Conservation (phyloP, 1,140 invertebrate genomes). For the Drosophila varians region DNA sequence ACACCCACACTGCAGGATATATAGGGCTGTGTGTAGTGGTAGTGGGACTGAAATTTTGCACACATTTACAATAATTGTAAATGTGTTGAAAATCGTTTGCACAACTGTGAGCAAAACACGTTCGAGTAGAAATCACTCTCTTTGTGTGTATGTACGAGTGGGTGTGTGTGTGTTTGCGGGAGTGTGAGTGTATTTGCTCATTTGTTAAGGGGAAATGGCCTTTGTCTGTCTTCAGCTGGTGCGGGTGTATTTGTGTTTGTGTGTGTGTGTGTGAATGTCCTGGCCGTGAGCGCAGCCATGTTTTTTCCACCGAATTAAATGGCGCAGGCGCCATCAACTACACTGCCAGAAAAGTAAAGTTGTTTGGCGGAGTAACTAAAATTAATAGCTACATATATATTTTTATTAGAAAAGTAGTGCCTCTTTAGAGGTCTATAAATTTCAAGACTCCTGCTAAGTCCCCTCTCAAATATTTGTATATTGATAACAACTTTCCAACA, state of each 20-base stretch:
- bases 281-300: conserved; percentile 71
- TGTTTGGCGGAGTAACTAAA: too few relatives aligned
- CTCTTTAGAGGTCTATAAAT: not conserved
- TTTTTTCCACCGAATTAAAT: conserved; percentile 56
- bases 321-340: conserved; percentile 56
- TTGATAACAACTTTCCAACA: not conserved
- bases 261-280: conserved; percentile 21
- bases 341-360: conserved; percentile 39
- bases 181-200: conserved; percentile 62
- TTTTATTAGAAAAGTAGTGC: not conserved
- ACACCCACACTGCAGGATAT: conserved; percentile 27
- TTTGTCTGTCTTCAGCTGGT: conserved; percentile 67
- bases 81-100: conserved; percentile 83
- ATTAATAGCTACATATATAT: too few relatives aligned
- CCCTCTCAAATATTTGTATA: not conserved
- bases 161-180: conserved; percentile 7
- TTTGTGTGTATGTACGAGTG: conserved; percentile 32
- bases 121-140: conserved; percentile 46
- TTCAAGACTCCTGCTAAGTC: not conserved
- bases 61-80: conserved; percentile 82
- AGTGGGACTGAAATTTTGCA: conserved; percentile 75
- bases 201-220: conserved; percentile 76
- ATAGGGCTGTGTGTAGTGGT: conserved; percentile 22
- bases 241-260: conserved; percentile 10
- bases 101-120: conserved; percentile 75